Percentiles rank a stretch among this genome's conserved stretches.
phyloP scores from a whole-genome alignment of 2,113 vertebrate genomes.

The Xenopus borealis region DNA sequence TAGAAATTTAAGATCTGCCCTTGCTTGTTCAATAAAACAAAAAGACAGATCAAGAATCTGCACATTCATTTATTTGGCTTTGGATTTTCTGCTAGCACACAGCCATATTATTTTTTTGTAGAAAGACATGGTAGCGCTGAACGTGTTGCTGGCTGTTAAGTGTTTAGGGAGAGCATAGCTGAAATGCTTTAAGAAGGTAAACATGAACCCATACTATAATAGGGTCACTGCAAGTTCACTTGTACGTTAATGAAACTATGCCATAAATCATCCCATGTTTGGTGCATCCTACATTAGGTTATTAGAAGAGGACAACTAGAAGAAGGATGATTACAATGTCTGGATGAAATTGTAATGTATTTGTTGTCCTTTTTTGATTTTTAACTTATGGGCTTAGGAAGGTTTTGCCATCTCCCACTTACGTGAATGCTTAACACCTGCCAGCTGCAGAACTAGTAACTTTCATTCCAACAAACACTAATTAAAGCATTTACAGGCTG shows the following conservation, averaged over 20 bases:
- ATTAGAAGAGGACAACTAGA: too few species aligned
- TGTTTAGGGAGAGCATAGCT: conserved; percentile 47
- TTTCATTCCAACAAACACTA: too few species aligned
- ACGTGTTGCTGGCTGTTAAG: conserved; percentile 30
- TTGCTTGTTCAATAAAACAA: neutral
- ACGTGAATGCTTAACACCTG: too few species aligned
- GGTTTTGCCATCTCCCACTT: too few species aligned
- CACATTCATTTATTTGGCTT: neutral
- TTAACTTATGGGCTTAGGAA: too few species aligned
- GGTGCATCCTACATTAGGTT: neutral
- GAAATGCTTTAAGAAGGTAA: conserved; percentile 46
- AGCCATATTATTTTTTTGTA: neutral
- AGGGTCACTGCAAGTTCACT: conserved; percentile 39
- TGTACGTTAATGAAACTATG: conserved; percentile 3
- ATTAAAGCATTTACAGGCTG: too few species aligned
- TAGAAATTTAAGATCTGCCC: neutral
- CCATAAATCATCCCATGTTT: conserved; percentile 1
- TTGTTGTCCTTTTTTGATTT: too few species aligned
- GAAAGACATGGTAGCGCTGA: neutral
- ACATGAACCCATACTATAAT: conserved; percentile 11
- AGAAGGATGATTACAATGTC: too few species aligned
- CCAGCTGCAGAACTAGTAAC: too few species aligned
- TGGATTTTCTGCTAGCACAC: neutral
- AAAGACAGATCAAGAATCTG: neutral
- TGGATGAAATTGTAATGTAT: too few species aligned